These are phyloP conservation scores for Gallinago solitaria DNA, from an alignment of 2,797 vertebrate species.

Conservation along the genomic window DNA sequence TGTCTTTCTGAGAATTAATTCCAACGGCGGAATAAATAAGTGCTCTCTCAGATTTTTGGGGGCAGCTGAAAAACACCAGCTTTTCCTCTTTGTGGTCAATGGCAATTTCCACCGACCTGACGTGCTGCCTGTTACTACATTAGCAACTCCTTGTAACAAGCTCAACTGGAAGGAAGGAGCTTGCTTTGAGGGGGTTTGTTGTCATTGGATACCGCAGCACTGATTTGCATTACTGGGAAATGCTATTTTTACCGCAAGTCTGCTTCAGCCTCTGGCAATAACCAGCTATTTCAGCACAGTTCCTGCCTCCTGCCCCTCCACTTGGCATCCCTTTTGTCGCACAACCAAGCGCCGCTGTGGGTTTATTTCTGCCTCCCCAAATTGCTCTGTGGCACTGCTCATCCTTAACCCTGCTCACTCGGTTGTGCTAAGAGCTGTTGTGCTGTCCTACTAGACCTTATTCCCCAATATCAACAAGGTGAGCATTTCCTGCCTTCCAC, in stretches of 20 bases:
- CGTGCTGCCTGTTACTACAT: neutral
- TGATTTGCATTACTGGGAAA: constrained; percentile 27
- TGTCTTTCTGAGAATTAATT: neutral
- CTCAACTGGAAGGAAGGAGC: neutral
- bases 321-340: neutral
- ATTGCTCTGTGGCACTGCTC: neutral
- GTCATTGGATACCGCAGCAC: constrained; percentile 44
- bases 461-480: neutral
- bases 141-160: neutral
- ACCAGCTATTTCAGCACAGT: neutral
- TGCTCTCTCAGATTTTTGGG: neutral
- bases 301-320: neutral
- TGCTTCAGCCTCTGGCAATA: constrained; percentile 55
- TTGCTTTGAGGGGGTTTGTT: constrained; percentile 29
- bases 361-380: neutral
- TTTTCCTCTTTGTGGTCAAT: neutral
- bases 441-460: neutral
- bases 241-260: constrained; percentile 40
- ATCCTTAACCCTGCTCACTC: neutral
- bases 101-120: neutral
- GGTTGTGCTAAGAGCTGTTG: neutral
- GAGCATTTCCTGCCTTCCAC: neutral
- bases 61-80: neutral
- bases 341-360: neutral
- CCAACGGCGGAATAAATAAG: neutral